A percentile compares a stretch with the other conserved stretches of the same genome.
Evolutionary conservation across 2,113 vertebrate genomes (phyloP).

Genomic region (Redunca redunca): DNA sequence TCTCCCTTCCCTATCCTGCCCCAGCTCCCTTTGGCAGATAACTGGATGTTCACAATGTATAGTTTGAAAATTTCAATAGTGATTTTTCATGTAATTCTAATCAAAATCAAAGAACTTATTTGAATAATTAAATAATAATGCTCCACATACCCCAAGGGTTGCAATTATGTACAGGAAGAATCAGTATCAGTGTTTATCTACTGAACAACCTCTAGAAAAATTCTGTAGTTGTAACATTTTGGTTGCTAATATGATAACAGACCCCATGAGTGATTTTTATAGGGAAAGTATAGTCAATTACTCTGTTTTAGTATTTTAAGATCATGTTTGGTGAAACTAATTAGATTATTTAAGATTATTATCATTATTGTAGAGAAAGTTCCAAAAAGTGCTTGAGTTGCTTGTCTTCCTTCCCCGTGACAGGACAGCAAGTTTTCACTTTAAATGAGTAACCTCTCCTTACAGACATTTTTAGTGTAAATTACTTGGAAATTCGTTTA

Average conservation of each 20-base stretch:
- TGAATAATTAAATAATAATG: constrained; percentile 42
- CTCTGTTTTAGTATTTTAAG: background rate
- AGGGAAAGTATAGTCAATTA: background rate
- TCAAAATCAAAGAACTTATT: constrained; percentile 16
- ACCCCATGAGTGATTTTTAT: background rate
- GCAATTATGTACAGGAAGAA: background rate
- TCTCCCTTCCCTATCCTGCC: background rate
- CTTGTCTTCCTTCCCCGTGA: background rate
- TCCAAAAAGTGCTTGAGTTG: background rate
- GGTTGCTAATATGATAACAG: background rate
- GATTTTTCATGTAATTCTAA: background rate
- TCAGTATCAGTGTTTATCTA: constrained; percentile 15
- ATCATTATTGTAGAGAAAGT: background rate
- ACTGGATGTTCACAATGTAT: background rate
- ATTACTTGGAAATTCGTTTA: background rate
- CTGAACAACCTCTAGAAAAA: background rate
- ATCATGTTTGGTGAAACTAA: background rate
- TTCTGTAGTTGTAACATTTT: background rate
- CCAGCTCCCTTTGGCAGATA: background rate
- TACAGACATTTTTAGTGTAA: background rate
- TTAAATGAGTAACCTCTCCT: background rate
- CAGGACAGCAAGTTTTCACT: background rate
- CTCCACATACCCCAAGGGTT: background rate
- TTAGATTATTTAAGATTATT: background rate
- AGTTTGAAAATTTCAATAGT: background rate